phyloP scores from a whole-genome alignment of 2,888 invertebrate species.

The Bruchidius siliquastri region DNA sequence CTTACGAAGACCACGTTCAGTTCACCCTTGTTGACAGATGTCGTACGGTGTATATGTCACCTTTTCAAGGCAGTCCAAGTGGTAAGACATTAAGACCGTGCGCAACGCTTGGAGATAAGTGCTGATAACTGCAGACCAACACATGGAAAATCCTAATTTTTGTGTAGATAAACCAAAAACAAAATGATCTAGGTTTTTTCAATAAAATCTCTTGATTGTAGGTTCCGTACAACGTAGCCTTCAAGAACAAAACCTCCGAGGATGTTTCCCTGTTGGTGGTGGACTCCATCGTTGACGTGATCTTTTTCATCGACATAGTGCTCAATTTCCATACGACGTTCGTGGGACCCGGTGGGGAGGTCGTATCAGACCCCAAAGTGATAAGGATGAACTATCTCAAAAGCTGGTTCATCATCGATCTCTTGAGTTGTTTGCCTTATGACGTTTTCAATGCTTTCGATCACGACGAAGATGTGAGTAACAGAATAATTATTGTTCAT shows the following conservation, averaged over 20 bases:
- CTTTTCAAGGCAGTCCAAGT: too few species aligned
- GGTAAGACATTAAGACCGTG: too few species aligned
- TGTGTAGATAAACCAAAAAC: too few species aligned
- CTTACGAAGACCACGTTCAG: too few species aligned
- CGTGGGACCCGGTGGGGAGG: conserved; percentile 93
- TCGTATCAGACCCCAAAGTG: conserved; percentile 97
- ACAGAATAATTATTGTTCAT: not conserved
- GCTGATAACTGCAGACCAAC: too few species aligned
- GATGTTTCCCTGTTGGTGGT: conserved; percentile 92
- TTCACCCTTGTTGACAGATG: too few species aligned
- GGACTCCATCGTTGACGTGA: conserved; percentile 98
- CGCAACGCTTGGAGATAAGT: too few species aligned
- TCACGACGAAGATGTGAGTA: conserved; percentile 91
- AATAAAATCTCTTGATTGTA: not conserved
- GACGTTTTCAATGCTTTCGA: conserved; percentile 99
- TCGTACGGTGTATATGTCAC: too few species aligned
- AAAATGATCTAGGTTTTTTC: too few species aligned
- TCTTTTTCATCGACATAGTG: conserved; percentile 99
- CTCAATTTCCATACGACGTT: conserved; percentile 99
- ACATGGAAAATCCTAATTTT: too few species aligned
- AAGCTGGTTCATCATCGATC: conserved; percentile 99
- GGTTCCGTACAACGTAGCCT: conserved; percentile 45
- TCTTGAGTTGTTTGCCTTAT: conserved; percentile 98
- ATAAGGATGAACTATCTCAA: conserved; percentile 98
- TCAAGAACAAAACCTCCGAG: conserved; percentile 98